phyloP scores from a whole-genome alignment of 2,113 vertebrate species.

The Stomatorhinus ivindoensis region DNA sequence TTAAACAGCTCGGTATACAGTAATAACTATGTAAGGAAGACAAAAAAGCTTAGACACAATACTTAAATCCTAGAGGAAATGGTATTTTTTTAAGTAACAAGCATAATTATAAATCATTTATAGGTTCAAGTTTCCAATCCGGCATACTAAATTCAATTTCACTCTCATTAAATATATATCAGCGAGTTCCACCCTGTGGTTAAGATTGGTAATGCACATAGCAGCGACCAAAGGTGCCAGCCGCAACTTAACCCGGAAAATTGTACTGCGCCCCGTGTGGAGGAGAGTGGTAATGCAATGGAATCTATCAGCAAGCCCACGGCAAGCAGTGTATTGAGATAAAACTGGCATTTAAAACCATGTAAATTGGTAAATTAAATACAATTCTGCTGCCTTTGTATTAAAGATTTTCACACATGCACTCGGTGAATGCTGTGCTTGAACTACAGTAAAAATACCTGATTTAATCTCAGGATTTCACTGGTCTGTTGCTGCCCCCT shows the following conservation, averaged over 20 bases:
- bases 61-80: background rate
- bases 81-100: background rate
- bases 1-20: background rate
- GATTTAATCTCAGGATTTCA: slow-evolving; percentile 49
- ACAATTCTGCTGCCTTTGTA: background rate
- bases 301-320: background rate
- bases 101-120: background rate
- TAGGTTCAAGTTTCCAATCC: background rate
- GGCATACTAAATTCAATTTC: background rate
- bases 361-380: background rate
- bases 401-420: background rate
- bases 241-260: background rate
- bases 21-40: background rate
- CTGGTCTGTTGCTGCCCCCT: slow-evolving; percentile 39
- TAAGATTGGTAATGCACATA: background rate
- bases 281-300: background rate
- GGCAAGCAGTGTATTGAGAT: background rate
- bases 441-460: slow-evolving; percentile 29
- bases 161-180: background rate
- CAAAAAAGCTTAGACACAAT: background rate
- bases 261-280: background rate
- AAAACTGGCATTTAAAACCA: background rate
- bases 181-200: background rate
- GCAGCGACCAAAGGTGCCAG: background rate
- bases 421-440: too few species aligned